Percentiles rank a stretch among this genome's conserved stretches.
These are phyloP conservation scores for Neopelma chrysocephalum DNA, from an alignment of 2,797 vertebrate genomes.

Conservation along the genomic window DNA sequence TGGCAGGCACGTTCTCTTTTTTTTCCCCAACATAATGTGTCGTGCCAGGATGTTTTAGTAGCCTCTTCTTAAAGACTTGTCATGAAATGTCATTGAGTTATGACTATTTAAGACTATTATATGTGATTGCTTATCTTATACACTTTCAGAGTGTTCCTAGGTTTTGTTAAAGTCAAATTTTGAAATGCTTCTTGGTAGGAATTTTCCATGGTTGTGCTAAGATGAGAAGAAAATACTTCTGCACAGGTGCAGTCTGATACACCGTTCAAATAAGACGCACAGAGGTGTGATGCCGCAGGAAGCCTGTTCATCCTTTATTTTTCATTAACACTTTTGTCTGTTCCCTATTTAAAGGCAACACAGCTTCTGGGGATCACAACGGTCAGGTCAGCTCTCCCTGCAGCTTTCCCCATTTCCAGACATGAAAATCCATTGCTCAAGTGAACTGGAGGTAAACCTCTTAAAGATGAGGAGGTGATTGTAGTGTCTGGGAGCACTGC, in stretches of 20 bases:
- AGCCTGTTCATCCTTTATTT: background rate
- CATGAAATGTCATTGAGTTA: background rate
- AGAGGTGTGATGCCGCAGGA: background rate
- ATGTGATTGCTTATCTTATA: background rate
- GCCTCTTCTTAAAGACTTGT: background rate
- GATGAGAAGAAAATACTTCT: background rate
- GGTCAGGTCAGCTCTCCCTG: background rate
- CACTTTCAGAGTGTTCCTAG: background rate
- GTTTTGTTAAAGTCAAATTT: background rate
- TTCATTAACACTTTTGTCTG: background rate
- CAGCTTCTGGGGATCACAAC: background rate
- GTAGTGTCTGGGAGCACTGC: background rate
- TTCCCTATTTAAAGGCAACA: background rate
- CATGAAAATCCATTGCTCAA: background rate
- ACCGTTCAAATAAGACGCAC: background rate
- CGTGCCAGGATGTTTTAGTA: background rate
- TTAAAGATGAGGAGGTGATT: rapidly evolving
- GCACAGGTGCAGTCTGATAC: background rate
- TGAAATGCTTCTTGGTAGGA: background rate
- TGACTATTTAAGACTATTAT: background rate
- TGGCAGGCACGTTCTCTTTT: background rate
- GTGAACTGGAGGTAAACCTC: background rate
- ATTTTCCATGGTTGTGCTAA: background rate
- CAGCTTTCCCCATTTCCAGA: background rate
- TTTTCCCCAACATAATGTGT: background rate